Base-by-base conservation (phyloP, 1,140 invertebrate genomes). In the Mamestra configurata region DNA sequence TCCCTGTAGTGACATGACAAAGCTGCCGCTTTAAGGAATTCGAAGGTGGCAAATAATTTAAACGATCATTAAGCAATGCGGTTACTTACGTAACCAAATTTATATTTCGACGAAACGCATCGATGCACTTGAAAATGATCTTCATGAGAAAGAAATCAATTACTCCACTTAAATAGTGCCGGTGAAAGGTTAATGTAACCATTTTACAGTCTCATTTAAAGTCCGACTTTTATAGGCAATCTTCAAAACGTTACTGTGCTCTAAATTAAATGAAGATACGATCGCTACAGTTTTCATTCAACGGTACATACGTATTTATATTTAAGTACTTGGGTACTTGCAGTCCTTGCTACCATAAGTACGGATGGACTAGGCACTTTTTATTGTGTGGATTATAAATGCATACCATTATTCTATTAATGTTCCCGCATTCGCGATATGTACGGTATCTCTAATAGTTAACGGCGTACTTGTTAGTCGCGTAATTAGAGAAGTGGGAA, bases 131-230 rank as follows among this genome's bases (percentile, higher is more conserved):
- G 43, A 77, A 64, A 64, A 64, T 77, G 73, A 77, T 75, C 53
- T 82, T 75, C 66, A 78, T 37, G 76, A 78, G 80, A 79, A 82
- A 81, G 81, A 82, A 90, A 90, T 90, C 86, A 89, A 90, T 90
- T 90, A 88, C 81, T 66, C 75, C 84, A 85, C 59, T 84, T 85
- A 89, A 88, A 89, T 86, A 89, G 84, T 85, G 73, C 71, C 80
- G 85, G 82, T 85, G 84, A 87, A 91, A 88, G 89, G 89, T 90
- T 91, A 92, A 91, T 91, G 86, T 86, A 79, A 84, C 79, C 78
- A 75, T 87, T 92, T 92, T 89, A 92, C 83, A 83, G 81, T 86
- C 85, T 79, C 75, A 81, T 84, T 90, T 89, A 88, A 91, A 84
- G 68, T 66, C 43, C 57, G 55, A 76, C 40, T 85, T 89, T 90